phyloP scores from a whole-genome alignment of 2,113 vertebrate species.

The Lepus americanus region DNA sequence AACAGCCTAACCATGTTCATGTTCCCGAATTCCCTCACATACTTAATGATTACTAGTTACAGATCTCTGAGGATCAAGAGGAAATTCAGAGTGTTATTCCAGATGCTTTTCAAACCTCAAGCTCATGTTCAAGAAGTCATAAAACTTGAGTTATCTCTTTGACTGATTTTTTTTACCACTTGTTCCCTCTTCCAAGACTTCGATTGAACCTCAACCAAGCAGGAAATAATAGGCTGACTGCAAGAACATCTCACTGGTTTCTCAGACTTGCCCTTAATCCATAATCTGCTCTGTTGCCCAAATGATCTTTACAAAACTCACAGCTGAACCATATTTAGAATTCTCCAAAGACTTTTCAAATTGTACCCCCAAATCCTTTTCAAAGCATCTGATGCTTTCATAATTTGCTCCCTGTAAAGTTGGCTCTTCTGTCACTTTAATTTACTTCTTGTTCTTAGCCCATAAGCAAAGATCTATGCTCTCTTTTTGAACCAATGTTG shows the following conservation, averaged over 20 bases:
- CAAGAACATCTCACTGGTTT: background rate
- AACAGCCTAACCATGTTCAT: background rate
- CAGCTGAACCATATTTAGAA: background rate
- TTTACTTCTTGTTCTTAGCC: background rate
- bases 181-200: background rate
- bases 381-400: background rate
- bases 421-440: conserved; percentile 11
- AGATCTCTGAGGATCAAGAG: background rate
- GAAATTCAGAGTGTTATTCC: background rate
- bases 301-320: conserved; percentile 12
- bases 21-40: background rate
- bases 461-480: background rate
- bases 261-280: background rate
- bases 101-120: background rate
- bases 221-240: background rate
- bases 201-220: background rate
- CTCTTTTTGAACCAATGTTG: background rate
- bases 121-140: background rate
- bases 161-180: background rate
- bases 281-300: background rate
- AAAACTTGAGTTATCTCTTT: background rate
- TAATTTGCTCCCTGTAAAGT: background rate
- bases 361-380: background rate
- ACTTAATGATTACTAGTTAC: background rate
- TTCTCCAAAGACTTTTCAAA: conserved; percentile 22